A percentile compares a stretch with the other conserved stretches of the same genome.
These are phyloP conservation scores for Tetraodon nigroviridis DNA, from an alignment of 2,113 vertebrate genomes.

Conservation along the genomic window DNA sequence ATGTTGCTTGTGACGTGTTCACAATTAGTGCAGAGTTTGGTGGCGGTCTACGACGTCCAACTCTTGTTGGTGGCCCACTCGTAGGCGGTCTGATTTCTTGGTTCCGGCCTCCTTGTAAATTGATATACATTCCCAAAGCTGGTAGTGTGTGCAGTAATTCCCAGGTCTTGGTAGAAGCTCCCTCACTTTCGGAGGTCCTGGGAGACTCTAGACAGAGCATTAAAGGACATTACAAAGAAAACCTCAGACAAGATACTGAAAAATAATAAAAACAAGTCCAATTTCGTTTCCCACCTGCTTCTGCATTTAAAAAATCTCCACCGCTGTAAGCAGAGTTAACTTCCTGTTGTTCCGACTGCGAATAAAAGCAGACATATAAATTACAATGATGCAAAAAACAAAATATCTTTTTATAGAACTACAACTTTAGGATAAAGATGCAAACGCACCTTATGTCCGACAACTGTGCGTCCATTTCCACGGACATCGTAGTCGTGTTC, in stretches of 20 bases:
- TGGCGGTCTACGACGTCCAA: constrained; percentile 7
- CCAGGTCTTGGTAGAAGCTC: neutral
- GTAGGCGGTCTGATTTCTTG: neutral
- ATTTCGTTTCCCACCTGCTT: constrained; percentile 31
- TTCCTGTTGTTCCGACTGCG: constrained; percentile 48
- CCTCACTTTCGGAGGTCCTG: neutral
- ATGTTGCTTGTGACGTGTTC: constrained; percentile 4
- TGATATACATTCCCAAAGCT: neutral
- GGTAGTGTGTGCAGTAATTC: neutral
- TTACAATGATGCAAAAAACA: constrained; percentile 14
- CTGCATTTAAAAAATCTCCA: constrained; percentile 28
- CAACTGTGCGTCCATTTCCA: constrained; percentile 23
- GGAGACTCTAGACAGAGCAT: constrained; percentile 17
- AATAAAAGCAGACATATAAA: constrained; percentile 5
- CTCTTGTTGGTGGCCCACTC: neutral
- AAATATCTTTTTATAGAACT: neutral
- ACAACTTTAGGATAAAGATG: neutral
- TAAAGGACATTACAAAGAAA: neutral
- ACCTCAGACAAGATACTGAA: neutral
- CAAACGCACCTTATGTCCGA: constrained; percentile 60
- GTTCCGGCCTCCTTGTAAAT: neutral
- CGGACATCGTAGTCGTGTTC: constrained; percentile 40
- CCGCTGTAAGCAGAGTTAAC: constrained; percentile 20
- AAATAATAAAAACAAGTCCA: neutral
- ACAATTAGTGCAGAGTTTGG: constrained; percentile 10